Evolutionary conservation across 1,140 invertebrate species (phyloP), one percentile per base, ranked within the genome.

Genomic region (Penaeus chinensis): DNA sequence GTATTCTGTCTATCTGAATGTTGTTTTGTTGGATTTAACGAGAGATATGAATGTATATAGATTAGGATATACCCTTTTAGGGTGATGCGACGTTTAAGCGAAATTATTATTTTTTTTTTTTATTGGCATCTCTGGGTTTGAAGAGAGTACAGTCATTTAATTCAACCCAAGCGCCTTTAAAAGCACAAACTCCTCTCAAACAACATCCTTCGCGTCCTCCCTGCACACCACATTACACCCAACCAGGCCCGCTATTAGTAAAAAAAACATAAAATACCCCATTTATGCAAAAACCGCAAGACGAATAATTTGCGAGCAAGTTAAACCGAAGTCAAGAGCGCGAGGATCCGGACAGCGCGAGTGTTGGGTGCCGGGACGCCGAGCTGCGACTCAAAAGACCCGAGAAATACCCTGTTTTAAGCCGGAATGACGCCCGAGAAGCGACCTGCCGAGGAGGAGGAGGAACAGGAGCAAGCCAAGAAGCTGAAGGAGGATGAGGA

Each of bases 391-490:
- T 63, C 71, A n/a, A n/a, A 22, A 79, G 27, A 74, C 18, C 18
- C 16, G 42, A 74, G 42, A 74, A 74, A n/a, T 74, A 74, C 27
- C 24, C 20, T 78, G 62, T 81, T 81, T 16, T 62, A 11, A 37
- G 22, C 80, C 47, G 27, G 42, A 22, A 87, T 87, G 85, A 87
- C 85, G 69, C 85, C 85, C 8, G 85, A 87, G 71, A 87, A 87
- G 85, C 54, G 85, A 77, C 85, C 85, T 37, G 71, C 69, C 2
- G 85, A 87, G 32, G 85, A 87, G 42, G 85, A 87, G 37, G 85
- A 87, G 80, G 85, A 87, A 37, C 85, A 87, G 71, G 85, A 87
- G 71, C 54, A 54, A 54, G 20, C 85, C 11, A 87, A 87, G 85
- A 87, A 82, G 71, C 54, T 82, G 85, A 87, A 87, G 62, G 85